Conservation (phyloP, 1,140 invertebrate species). For the Listronotus oregonensis region DNA sequence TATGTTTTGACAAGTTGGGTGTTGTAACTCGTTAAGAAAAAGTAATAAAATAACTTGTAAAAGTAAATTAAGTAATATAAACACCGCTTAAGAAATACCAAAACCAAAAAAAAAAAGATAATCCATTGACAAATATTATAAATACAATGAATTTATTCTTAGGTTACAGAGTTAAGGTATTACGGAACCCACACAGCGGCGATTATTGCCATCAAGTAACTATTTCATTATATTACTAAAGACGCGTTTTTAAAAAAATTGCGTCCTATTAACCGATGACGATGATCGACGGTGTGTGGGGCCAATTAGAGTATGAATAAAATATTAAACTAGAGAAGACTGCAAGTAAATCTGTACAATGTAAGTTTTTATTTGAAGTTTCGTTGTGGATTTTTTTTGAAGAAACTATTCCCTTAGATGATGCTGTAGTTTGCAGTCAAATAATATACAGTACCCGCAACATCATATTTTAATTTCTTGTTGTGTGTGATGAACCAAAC, state of each 20-base stretch:
- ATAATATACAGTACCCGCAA: slow-evolving; percentile 48
- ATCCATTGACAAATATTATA: slow-evolving; percentile 56
- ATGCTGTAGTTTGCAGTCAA: slow-evolving; percentile 21
- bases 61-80: slow-evolving; percentile 42
- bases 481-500: not conserved
- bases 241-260: too few relatives aligned
- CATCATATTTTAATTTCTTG: slow-evolving; percentile 17
- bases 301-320: slow-evolving; percentile 41
- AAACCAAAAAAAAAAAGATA: slow-evolving; percentile 52
- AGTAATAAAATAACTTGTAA: slow-evolving; percentile 28
- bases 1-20: slow-evolving; percentile 15
- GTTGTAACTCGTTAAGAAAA: slow-evolving; percentile 22
- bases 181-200: too few relatives aligned
- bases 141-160: slow-evolving; percentile 58
- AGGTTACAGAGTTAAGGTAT: slow-evolving; percentile 52
- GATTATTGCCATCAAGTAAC: too few relatives aligned
- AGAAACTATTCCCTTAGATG: not conserved
- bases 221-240: too few relatives aligned
- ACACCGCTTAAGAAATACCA: slow-evolving; percentile 47
- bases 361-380: slow-evolving; percentile 34
- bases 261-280: too few relatives aligned
- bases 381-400: slow-evolving; percentile 15
- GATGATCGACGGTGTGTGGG: too few relatives aligned
- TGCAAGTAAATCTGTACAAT: slow-evolving; percentile 54
- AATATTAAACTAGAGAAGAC: slow-evolving; percentile 49